Evolutionary conservation across 2,797 vertebrate genomes (phyloP), one percentile per base, ranked within the genome.

Genomic region (Acipenser oxyrinchus): DNA sequence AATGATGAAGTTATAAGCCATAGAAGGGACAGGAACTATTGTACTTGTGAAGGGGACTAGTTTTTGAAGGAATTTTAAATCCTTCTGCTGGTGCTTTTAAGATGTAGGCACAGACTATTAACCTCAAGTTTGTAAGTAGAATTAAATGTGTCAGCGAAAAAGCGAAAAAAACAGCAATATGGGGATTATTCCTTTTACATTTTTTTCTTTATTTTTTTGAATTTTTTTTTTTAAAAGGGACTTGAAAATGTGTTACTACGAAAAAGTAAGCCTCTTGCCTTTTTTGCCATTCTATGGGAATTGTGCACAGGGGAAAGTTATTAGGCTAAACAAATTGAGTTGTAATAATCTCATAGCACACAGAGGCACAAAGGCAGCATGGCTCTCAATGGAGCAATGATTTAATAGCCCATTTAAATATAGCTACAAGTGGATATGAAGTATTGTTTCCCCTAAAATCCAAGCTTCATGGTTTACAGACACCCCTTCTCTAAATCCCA

Each of bases 61-160:
- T 60, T 81, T 85, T 84, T 87, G 86, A 89, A 89, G 88, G 86
- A 84, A 79, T 85, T 78, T 66, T 49, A 74, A 75, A 84, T 84
- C 84, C 87, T 83, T 84, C 82, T 81, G 90, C 88, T 92, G 90
- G 90, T 92, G 88, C 83, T 82, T 84, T 84, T 84, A 87, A 82
- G 78, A 75, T 87, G 77, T 88, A 89, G 88, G 88, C 86, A 90
- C 89, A 88, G 81, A 84, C 84, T 87, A 79, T 79, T 82, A 82
- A 82, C 82, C 85, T 86, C 79, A 85, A 84, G 82, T 83, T 85
- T 77, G 78, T 75, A 78, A 68, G 76, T 78, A 86, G 81, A 84
- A 62, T 66, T 59, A 51, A 66, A 66, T 62, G 62, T 51, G 53
- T 51, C 62, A 9, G 50, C 52, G 6, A 10, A 9, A 62, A 66